Evolutionary conservation across 2,888 invertebrate species (phyloP).

Genomic region (Hemistola chrysoprasaria): DNA sequence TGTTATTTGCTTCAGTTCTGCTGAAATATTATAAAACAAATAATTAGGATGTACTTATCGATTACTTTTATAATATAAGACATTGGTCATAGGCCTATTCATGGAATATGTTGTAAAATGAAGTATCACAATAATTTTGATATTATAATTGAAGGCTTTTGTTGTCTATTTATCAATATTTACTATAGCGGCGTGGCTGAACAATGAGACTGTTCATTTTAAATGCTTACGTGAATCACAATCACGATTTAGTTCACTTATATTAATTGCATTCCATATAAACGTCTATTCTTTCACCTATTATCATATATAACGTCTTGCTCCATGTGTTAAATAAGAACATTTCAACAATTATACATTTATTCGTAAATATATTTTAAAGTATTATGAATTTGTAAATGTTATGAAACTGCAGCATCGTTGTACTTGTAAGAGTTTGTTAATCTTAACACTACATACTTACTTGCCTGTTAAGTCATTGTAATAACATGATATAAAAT

Average conservation of each 20-base stretch:
- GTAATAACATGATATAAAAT: slow-evolving; percentile 52
- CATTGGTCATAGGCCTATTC: slow-evolving; percentile 18
- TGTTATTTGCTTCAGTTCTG: not conserved
- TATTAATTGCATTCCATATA: slow-evolving; percentile 31
- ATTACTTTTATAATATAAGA: slow-evolving; percentile 6
- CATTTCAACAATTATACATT: slow-evolving; percentile 8
- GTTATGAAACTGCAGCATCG: slow-evolving; percentile 19
- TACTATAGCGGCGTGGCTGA: slow-evolving; percentile 28
- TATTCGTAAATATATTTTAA: slow-evolving; percentile 14
- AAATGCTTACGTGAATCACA: slow-evolving; percentile 21
- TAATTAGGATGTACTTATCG: slow-evolving; percentile 12
- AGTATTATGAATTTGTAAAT: slow-evolving; percentile 22
- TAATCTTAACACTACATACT: slow-evolving; percentile 50
- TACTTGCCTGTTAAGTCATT: slow-evolving; percentile 65
- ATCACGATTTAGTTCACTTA: slow-evolving; percentile 17
- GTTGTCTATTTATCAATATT: slow-evolving; percentile 23
- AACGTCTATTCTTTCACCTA: slow-evolving; percentile 19
- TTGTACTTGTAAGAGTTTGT: slow-evolving; percentile 32
- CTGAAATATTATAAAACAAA: slow-evolving; percentile 2
- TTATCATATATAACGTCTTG: slow-evolving; percentile 10
- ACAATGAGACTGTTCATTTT: slow-evolving; percentile 28
- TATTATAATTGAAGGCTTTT: slow-evolving; percentile 19
- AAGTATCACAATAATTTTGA: too few species aligned
- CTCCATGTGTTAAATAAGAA: slow-evolving; percentile 6
- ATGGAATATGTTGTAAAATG: too few species aligned